These are phyloP conservation scores for Glyptemys insculpta DNA, from an alignment of 2,797 vertebrate species.

Conservation along the genomic window DNA sequence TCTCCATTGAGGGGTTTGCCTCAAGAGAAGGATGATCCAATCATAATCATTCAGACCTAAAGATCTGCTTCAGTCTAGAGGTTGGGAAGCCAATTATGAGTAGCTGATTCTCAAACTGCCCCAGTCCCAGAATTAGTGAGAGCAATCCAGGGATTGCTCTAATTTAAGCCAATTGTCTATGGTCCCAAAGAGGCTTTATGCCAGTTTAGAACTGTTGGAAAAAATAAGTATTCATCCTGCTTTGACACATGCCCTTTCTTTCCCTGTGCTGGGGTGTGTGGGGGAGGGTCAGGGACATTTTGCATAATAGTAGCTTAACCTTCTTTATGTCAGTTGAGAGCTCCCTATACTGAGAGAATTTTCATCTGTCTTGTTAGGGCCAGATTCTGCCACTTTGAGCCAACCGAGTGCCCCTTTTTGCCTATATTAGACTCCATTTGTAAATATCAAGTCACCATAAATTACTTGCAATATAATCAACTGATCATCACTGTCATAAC, in stretches of 20 bases:
- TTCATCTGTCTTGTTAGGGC: background rate
- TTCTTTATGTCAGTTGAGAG: background rate
- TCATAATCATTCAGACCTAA: background rate
- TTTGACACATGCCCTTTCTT: background rate
- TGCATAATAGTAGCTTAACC: no score
- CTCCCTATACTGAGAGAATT: background rate
- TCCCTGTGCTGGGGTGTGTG: background rate
- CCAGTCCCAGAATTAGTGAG: background rate
- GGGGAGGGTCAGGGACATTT: background rate
- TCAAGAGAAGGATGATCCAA: background rate
- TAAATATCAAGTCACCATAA: background rate
- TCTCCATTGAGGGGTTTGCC: background rate
- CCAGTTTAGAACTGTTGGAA: background rate
- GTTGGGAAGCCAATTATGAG: no score
- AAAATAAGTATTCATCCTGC: background rate
- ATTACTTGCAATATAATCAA: background rate
- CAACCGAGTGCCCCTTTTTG: background rate
- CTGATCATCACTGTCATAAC: no score
- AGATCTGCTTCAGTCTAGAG: accelerated
- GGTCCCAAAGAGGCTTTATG: background rate
- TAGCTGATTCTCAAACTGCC: background rate
- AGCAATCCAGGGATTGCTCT: no score
- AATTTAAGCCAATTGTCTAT: background rate
- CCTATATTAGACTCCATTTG: background rate
- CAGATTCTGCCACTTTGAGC: background rate